Evolutionary conservation across 2,888 invertebrate species (phyloP).

Genomic region (Hirtodrosophila cameraria): DNA sequence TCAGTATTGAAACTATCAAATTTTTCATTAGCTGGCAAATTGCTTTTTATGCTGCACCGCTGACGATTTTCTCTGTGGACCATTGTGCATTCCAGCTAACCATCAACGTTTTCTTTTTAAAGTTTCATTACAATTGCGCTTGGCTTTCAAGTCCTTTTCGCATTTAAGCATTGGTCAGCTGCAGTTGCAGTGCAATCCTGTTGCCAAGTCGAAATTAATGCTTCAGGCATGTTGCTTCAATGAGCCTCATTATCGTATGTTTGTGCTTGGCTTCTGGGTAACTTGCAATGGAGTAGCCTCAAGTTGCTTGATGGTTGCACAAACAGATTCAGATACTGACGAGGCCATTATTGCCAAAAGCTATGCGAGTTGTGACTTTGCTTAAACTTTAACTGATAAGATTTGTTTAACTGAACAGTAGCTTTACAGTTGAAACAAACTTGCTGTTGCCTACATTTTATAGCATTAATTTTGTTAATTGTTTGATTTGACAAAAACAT

Average conservation of each 20-base stretch:
- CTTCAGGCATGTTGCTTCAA: slow-evolving; percentile 43
- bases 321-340: slow-evolving; percentile 26
- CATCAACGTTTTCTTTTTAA: slow-evolving; percentile 7
- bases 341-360: background rate
- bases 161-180: slow-evolving; percentile 17
- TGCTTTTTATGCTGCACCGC: slow-evolving; percentile 9
- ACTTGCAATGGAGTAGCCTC: slow-evolving; percentile 11
- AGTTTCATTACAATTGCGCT: slow-evolving; percentile 20
- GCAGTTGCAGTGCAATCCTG: slow-evolving; percentile 4
- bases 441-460: background rate
- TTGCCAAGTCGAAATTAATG: slow-evolving; percentile 16
- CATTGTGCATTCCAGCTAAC: background rate
- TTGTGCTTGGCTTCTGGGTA: slow-evolving; percentile 25
- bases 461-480: background rate
- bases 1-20: slow-evolving; percentile 10
- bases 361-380: background rate
- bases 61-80: slow-evolving; percentile 1
- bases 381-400: background rate
- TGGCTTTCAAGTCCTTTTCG: slow-evolving; percentile 23
- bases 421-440: background rate
- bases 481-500: no score
- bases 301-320: slow-evolving; percentile 21
- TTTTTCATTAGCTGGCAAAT: slow-evolving; percentile 24
- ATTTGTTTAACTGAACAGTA: background rate
- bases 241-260: slow-evolving; percentile 50